Conservation (phyloP, 2,888 invertebrate genomes). For the Acanthosepion pharaonis region DNA sequence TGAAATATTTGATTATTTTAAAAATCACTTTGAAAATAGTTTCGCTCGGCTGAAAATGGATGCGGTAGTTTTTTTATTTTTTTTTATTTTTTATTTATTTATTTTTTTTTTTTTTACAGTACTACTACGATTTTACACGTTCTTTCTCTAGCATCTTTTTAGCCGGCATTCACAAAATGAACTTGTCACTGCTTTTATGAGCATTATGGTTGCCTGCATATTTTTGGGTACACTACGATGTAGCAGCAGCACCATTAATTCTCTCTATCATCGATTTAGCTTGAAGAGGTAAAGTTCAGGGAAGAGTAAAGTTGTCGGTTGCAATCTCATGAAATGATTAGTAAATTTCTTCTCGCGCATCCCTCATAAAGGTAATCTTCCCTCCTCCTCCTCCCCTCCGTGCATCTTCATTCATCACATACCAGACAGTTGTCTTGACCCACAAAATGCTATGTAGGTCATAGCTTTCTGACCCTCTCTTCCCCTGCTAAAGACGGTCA, state of each 20-base stretch:
- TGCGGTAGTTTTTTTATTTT: not conserved
- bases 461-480: not conserved
- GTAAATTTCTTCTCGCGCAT: not conserved
- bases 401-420: slow-evolving; percentile 23
- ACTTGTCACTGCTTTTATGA: not conserved
- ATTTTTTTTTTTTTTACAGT: not conserved
- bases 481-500: not conserved
- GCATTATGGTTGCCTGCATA: not conserved
- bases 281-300: not conserved
- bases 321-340: not conserved
- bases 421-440: slow-evolving; percentile 33
- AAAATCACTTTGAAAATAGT: not conserved
- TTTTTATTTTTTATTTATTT: no score
- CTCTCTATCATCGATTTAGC: not conserved
- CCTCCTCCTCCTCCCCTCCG: not conserved
- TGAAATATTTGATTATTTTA: no score
- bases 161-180: not conserved
- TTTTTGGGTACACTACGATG: not conserved
- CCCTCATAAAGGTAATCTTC: not conserved
- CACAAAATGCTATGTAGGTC: slow-evolving; percentile 33
- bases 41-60: not conserved
- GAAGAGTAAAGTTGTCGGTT: not conserved
- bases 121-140: not conserved
- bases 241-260: not conserved
- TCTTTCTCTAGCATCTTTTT: not conserved